Base-by-base conservation (phyloP, 1,140 invertebrate species). In the Drosophila leontia region DNA sequence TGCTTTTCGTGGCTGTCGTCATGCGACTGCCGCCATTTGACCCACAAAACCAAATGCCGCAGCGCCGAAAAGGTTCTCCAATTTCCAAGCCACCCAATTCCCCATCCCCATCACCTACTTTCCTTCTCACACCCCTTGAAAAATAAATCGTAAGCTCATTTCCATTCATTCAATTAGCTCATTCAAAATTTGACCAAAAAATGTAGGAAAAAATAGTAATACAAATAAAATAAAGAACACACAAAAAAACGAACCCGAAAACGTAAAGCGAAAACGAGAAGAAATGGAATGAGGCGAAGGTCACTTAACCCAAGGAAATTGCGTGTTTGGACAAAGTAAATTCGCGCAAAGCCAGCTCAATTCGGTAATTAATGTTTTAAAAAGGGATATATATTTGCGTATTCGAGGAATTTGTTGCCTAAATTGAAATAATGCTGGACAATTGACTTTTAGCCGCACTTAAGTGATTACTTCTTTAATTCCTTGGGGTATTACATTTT, bases 21-120 rank as follows among this genome's bases (percentile, higher is more conserved):
- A 45, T 55, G 50, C 75, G 50, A 70, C 83, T 69, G 76, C 67
- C 70, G 62, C 55, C 53, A 62, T 78, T 88, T 88, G 84, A 87
- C 84, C 80, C 80, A 87, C 76, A 82, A 79, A 82, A 53, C 45
- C 51, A 85, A 85, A 82, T 81, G 64, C 68, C 78, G 74, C 77
- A 78, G 53, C 64, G 67, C 59, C 57, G 34, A 44, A 50, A 50
- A 71, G 53, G 37, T 72, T 51, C 37, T 50, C 67, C 67, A 53
- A 50, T 35, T 47, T 29, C 35, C 45, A 29, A 35, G 19, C 26
- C 23, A 56, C 29, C 15, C 39, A 11, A 39, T n/a, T 11, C 7
- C 15, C 34, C 35, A 34, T 4, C 9, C 13, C 2, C 19, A 12
- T 11, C 6, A n/a, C 9, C 19, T 23, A 7, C 26, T 29, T 74